Evolutionary conservation across 2,113 vertebrate species (phyloP), one percentile per base, ranked within the genome.

Genomic region (Anser brachyrhynchus): DNA sequence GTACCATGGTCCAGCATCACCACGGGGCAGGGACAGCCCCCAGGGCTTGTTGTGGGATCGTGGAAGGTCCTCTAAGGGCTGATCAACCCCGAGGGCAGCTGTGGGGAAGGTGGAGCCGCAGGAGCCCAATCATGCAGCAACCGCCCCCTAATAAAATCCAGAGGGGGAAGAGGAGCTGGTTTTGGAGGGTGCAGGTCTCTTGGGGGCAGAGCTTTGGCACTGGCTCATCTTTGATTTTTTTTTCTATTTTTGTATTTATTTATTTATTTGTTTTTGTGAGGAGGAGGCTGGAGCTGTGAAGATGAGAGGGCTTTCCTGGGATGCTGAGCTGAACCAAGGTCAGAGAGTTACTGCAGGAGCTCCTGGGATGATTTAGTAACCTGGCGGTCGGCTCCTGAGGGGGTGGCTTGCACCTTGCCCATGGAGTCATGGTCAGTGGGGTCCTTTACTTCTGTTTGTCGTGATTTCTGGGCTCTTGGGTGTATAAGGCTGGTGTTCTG

Each of bases 101-200:
- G 44, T 37, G 65, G 61, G 39, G 73, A 61, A 84, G 78, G 62
- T 75, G 74, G 84, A 59, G 55, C 67, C 0, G 2, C 67, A 81
- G 33, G 35, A 81, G n/a, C 31, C 70, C 59, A 81, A 8, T 61
- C 0, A 3, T 43, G 55, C 44, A 61, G 54, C 28, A 35, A 4
- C 6, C 19, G 15, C 37, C 43, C 64, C 65, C 92, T 81, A 14
- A 72, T 65, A 83, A 84, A 75, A 67, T 43, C 12, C 51, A 49
- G 17, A 11, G 20, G 35, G 55, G 33, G 4, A 0, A 3, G 0
- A 52, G 11, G 2, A 15, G 1, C 1, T 70, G 21, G 1, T 65
- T 26, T 81, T 55, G 39, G 41, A 13, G 33, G 17, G 9, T 65
- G 21, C 11, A 19, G 33, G 0, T 35, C 1, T 49, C 0, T 52